These are phyloP conservation scores for Varecia variegata DNA, from an alignment of 2,797 vertebrate species.

Conservation along the genomic window DNA sequence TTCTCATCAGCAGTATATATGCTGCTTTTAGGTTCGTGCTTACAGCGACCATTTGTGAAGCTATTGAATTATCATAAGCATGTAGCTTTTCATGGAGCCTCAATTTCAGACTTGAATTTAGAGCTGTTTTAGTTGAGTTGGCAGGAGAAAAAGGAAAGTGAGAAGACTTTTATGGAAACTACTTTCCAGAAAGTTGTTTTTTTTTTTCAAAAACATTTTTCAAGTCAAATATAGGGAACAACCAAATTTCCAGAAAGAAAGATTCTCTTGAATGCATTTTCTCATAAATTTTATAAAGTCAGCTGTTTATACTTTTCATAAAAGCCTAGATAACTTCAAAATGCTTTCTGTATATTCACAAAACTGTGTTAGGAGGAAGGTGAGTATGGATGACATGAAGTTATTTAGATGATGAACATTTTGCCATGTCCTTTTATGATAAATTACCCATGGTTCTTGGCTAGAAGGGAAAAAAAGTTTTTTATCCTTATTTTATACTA, in stretches of 20 bases:
- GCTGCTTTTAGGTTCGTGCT: neutral
- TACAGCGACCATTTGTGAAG: neutral
- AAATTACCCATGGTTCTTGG: neutral
- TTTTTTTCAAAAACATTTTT: neutral
- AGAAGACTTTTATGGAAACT: slow-evolving; percentile 1
- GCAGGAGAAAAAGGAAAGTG: neutral
- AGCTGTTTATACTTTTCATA: slow-evolving; percentile 7
- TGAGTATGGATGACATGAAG: neutral
- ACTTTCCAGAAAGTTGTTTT: slow-evolving; percentile 40
- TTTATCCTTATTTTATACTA: neutral
- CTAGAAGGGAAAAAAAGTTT: neutral
- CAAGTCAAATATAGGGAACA: neutral
- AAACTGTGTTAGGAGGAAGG: neutral
- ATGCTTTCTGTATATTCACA: neutral
- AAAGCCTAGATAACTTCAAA: neutral
- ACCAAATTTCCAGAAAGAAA: slow-evolving; percentile 14
- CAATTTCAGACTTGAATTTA: slow-evolving; percentile 19
- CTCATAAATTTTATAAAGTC: neutral
- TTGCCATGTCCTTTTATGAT: neutral
- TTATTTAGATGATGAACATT: neutral
- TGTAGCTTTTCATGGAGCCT: neutral
- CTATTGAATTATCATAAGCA: slow-evolving; percentile 26
- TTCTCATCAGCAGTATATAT: neutral
- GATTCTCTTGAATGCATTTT: neutral
- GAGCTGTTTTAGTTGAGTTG: neutral